Evolutionary conservation across 2,113 vertebrate species (phyloP), one percentile per base, ranked within the genome.

Genomic region (Polyodon spathula): DNA sequence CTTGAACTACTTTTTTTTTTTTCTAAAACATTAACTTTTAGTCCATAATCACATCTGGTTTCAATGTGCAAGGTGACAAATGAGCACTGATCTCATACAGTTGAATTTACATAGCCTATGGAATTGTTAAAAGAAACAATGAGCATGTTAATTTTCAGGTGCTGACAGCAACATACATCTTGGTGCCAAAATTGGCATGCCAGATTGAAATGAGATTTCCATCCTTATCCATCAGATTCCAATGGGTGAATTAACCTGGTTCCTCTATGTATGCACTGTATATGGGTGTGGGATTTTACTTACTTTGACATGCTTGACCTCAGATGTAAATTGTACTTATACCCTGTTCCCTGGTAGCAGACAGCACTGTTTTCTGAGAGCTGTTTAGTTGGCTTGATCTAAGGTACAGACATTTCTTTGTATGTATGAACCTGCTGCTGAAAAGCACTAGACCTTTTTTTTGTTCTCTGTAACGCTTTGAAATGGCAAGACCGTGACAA

Each of bases 401-500:
- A 58, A 59, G 14, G 58, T 66, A 72, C 65, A 69, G 67, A 63
- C 69, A 70, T 68, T 68, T 63, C 62, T 66, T 61, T 70, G 39
- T n/a, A 48, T 59, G 60, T 60, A 42, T 41, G 52, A 62, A 58
- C 52, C 15, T 53, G 48, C 62, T 65, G 59, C 63, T 75, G 61
- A 63, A 77, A 76, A 79, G 71, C 12, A 11, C 66, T 68, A 72
- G 74, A 67, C 71, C 68, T 66, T 71, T 66, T 71, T 66, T 64
- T 64, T 62, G 58, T 66, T 63, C 62, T 59, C 59, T 57, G 66
- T 73, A 76, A 81, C 71, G 63, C 72, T 81, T 78, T 73, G 62
- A 78, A 75, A 78, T 71, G 73, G 70, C 68, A 65, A 72, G 75
- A 64, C 78, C 73, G 68, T 69, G 70, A 77, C 76, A 75, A 74